Base-by-base conservation (phyloP, 1,140 invertebrate species). In the Drosophila auraria region DNA sequence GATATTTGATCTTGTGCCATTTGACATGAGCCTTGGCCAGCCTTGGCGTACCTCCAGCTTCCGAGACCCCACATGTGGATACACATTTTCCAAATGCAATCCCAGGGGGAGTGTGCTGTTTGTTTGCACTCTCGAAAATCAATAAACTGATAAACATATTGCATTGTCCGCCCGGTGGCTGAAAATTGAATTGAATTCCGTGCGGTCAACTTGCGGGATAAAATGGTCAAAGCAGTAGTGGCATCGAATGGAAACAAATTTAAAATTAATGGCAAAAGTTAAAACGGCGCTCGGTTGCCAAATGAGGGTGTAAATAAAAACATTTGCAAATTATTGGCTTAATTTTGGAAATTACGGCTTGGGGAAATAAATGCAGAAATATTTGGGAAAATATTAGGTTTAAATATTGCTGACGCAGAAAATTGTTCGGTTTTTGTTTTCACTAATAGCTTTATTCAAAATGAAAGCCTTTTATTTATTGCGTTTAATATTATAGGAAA, bases 1-100 rank as follows among this genome's bases (percentile, higher is more conserved):
- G 86, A 90, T 90, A 90, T 90, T 90, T 90, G 86, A 90, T 90
- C 86, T 86, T 69, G 62, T 90, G 86, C 86, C 86, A 90, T 90
- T 90, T 90, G 87, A 90, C 86, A 90, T 75, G 74, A 84, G 86
- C 80, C 81, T 79, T 76, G 56, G 70, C 60, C 66, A 78, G 74
- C 42, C 54, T 40, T 57, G 36, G 54, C 4, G 6, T 56, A 40
- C n/a, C 5, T 38, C 44, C 54, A 66, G 25, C 36, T 12, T 30
- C 58, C 49, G 15, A 33, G 12, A 33, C 38, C 36, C 44, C 38
- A 69, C 50, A 59, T 78, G 72, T 66, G 79, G 69, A 82, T 83
- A 80, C 80, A 77, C 69, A 89, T 69, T 78, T 81, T 63, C 30
- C 63, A 69, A 78, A 62, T 68, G 58, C 60, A 44, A 38, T 65